Evolutionary conservation across 2,888 invertebrate species (phyloP), one percentile per base, ranked within the genome.

Genomic region (Endomychus coccineus): DNA sequence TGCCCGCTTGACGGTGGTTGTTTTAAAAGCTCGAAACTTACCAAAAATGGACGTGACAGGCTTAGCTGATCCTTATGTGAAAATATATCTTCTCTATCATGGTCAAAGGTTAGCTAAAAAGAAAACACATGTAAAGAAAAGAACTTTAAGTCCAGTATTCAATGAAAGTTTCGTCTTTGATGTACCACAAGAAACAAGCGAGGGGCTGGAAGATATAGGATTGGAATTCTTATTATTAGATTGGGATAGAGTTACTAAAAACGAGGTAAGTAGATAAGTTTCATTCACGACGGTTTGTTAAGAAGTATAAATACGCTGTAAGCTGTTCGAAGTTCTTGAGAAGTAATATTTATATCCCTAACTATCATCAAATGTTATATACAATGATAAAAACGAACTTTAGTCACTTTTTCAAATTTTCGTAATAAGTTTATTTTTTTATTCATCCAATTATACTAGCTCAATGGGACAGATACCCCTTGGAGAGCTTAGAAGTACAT

Each of bases 151-250:
- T 71, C 98, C 97, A 1, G 95, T 98, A 36, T 98, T 95, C 75
- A 98, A 98, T 71, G 97, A 98, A 70, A 94, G 94, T 34, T 96
- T 98, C 69, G 89, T 94, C 35, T 97, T 97, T 64, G 96, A 97
- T 57, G 88, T 97, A 48, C 95, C 92, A 11, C 79, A 83, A 30
- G 77, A 71, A 61, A 76, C 77, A 34, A 77, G 77, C 24, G 86
- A 84, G 49, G 79, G 82, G 9, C 75, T 91, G 46, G 83, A 81
- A 56, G 82, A 82, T 61, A 82, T 92, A 48, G 82, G 86, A 42
- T 75, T 94, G 33, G 90, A 92, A 62, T 83, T 92, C 62, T 74
- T 89, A 48, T 78, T 91, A 40, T 77, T 96, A 28, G 96, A 97
- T 69, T 96, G 95, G 92, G 96, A 97, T 69, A 76, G 96, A 45